Base-by-base conservation (phyloP, 2,888 invertebrate species). In the Pterostichus madidus region DNA sequence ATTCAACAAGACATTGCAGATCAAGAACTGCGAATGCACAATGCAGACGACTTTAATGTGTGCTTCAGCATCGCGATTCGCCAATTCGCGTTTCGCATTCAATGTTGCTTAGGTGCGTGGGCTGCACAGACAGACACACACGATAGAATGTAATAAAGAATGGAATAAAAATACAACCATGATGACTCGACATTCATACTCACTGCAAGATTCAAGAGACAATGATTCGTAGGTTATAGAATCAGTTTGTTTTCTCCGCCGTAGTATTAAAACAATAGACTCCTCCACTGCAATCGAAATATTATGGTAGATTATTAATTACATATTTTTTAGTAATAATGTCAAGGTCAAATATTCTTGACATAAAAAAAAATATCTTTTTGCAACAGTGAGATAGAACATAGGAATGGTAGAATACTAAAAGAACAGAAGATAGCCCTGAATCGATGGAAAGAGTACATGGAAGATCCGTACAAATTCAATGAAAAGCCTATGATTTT, bases 1-100 rank as follows among this genome's bases (percentile, higher is more conserved):
- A 24, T 39, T 39, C 7, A 7, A 8, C 6, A 49, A 49, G 11
- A n/a, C 49, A 11, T 49, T 49, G 32, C 35, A 64, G 35, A 64
- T 64, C 32, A 64, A 64, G 64, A 35, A 64, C 32, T 35, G 11
- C n/a, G n/a, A 24, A 64, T n/a, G 64, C 35, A 11, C 32, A 35
- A 13, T 10, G 32, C 64, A 64, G 64, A 64, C 64, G 64, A 64
- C 35, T 64, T 64, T 64, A 59, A 64, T 64, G 64, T 64, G 35
- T 64, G 64, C 35, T n/a, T 64, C 64, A 32, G 35, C 35, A 59
- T 32, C 44, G 24, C 17, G 68, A 71, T 71, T 71, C 68, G 68
- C 39, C 68, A 17, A 71, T 71, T 44, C 39, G 68, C 35, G n/a
- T 64, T 64, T 64, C 64, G 64, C 64, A 64, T 59, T 64, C 35